Conservation (phyloP, 2,888 invertebrate genomes). For the Stomorhina lunata region DNA sequence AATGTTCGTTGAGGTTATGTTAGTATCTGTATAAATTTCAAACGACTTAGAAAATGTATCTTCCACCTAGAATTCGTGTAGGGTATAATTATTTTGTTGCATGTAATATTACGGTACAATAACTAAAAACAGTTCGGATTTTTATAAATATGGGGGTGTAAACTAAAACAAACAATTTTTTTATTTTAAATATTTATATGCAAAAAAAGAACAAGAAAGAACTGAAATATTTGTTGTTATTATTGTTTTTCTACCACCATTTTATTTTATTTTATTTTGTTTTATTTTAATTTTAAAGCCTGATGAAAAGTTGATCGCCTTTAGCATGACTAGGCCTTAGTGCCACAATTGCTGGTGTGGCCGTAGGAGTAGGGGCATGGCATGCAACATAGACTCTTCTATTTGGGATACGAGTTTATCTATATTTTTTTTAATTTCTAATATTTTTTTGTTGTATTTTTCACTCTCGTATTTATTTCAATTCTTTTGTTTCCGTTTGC, state of each 20-base stretch:
- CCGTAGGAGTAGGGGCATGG: conserved; percentile 20
- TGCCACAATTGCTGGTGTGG: conserved; percentile 34
- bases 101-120: conserved; percentile 59
- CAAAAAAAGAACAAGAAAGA: too few species aligned
- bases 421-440: conserved; percentile 46
- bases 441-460: conserved; percentile 56
- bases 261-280: not conserved
- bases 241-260: conserved; percentile 37
- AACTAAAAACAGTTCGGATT: conserved; percentile 23
- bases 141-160: conserved; percentile 42
- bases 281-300: conserved; percentile 7
- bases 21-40: too few species aligned
- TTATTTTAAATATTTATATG: conserved; percentile 28
- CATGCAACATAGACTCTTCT: conserved; percentile 16
- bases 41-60: too few species aligned
- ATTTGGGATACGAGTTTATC: conserved; percentile 10
- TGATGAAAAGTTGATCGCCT: conserved; percentile 55
- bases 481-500: conserved; percentile 52
- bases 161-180: not conserved
- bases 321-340: conserved; percentile 52
- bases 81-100: conserved; percentile 38
- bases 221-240: conserved; percentile 37
- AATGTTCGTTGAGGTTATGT: too few species aligned
- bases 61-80: too few species aligned
- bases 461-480: conserved; percentile 24